A percentile compares a stretch with the other conserved stretches of the same genome.
phyloP scores from a whole-genome alignment of 1,140 invertebrate genomes.

The Drosophila cardini region DNA sequence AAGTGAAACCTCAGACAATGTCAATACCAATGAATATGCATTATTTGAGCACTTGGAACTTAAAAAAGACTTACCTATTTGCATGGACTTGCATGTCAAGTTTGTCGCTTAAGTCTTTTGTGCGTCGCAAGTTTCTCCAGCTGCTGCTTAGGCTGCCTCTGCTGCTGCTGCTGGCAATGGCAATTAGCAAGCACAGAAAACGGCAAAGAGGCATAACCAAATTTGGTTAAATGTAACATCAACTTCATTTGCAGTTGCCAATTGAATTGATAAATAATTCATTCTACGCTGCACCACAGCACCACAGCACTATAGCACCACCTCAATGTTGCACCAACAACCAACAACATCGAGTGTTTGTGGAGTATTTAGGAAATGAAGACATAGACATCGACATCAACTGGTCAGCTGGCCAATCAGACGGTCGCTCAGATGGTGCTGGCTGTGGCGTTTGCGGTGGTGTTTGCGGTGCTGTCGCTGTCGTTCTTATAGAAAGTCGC shows the following conservation, averaged over 20 bases:
- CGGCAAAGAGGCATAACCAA: slow-evolving; percentile 52
- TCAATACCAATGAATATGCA: slow-evolving; percentile 38
- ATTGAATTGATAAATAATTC: slow-evolving; percentile 80
- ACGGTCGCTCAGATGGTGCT: slow-evolving; percentile 12
- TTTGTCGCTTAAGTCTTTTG: slow-evolving; percentile 65
- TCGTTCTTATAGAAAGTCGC: slow-evolving; percentile 64
- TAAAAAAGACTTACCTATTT: background rate
- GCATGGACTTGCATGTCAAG: slow-evolving; percentile 34
- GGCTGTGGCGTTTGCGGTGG: background rate
- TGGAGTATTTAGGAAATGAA: slow-evolving; percentile 76
- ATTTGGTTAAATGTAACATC: slow-evolving; percentile 83
- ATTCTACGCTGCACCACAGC: slow-evolving; percentile 49
- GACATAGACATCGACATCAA: slow-evolving; percentile 60
- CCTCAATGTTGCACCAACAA: slow-evolving; percentile 36
- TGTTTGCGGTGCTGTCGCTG: background rate
- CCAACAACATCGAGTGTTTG: slow-evolving; percentile 3
- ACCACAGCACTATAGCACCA: slow-evolving; percentile 3
- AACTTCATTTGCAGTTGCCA: slow-evolving; percentile 74
- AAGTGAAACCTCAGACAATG: slow-evolving; percentile 59
- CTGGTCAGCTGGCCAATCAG: slow-evolving; percentile 37
- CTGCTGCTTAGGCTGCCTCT: slow-evolving; percentile 6
- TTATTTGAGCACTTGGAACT: background rate
- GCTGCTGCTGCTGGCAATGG: slow-evolving; percentile 44
- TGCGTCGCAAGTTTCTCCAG: slow-evolving; percentile 64
- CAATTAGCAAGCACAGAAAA: slow-evolving; percentile 63